Base-by-base conservation (phyloP, 2,888 invertebrate species). In the Brachypalpus laphriformis region DNA sequence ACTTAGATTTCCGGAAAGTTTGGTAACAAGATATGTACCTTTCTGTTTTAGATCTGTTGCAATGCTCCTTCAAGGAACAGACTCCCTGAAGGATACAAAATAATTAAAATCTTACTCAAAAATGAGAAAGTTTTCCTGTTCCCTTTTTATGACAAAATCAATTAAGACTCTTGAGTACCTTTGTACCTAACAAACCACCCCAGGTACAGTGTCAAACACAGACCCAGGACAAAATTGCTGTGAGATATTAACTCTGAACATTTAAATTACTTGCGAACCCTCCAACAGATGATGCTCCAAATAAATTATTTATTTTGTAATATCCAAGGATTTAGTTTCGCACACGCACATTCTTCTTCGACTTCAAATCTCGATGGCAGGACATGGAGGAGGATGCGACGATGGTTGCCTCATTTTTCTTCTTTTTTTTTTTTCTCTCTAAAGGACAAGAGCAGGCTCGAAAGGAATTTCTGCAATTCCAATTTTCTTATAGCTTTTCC, bases 281-380 rank as follows among this genome's bases (percentile, higher is more conserved):
- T 75, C 85, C 54, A 75, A 31, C 85, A 85, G 85, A 85, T 85
- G 85, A 85, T 85, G 75, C 80, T 75, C 18, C 54, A 75, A 80
- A 85, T 85, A 85, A 80, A 80, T 85, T 45, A 80, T 85, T 85
- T 85, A 81, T 85, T 80, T 75, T 80, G 57, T 70, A 75, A 51
- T 77, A 70, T 80, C 54, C 61, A 31, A 85, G 80, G 83, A 85
- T 81, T 85, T 80, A 71, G 71, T 75, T 85, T 66, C 75, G 70
- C 59, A 66, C 85, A 85, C 85, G 80, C 85, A 85, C 75, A 66
- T 85, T 51, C 45, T 80, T 63, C 54, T 75, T 65, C 49, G 34
- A 28, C 22, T 70, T 74, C 22, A 40, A 68, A 61, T 49, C 68
- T 25, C 34, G 34, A 4, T 14, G 0, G 2, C 2, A 9, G 22